Percentiles rank a stretch among this genome's conserved stretches.
phyloP scores from a whole-genome alignment of 2,113 vertebrate genomes.

The Propithecus coquereli region DNA sequence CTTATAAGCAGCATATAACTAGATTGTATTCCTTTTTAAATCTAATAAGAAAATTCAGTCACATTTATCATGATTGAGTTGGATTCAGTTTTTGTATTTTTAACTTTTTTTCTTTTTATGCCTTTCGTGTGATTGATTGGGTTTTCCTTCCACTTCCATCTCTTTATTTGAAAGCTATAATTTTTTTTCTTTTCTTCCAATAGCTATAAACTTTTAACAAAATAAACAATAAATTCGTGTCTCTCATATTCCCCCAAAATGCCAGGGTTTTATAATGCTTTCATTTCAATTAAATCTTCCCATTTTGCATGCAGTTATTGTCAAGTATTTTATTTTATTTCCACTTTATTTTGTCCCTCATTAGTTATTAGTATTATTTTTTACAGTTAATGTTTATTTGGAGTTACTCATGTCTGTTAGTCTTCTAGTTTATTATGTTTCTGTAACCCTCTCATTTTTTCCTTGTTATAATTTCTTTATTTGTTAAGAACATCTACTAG shows the following conservation, averaged over 20 bases:
- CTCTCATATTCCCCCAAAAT: background rate
- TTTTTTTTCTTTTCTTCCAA: background rate
- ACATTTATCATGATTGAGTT: background rate
- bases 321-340: slow-evolving; percentile 14
- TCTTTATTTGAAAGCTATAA: background rate
- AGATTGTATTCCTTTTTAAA: background rate
- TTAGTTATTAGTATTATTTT: background rate
- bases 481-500: background rate
- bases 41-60: background rate
- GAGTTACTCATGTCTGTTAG: background rate
- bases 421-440: background rate
- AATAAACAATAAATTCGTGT: background rate
- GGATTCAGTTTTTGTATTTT: background rate
- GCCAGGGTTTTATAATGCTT: background rate
- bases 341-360: background rate
- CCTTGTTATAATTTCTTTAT: background rate
- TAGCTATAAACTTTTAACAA: background rate
- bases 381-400: background rate
- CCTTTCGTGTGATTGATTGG: background rate
- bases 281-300: background rate
- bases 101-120: background rate
- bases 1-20: background rate
- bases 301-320: background rate
- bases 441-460: background rate
- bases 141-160: slow-evolving; percentile 12